Evolutionary conservation across 2,888 invertebrate species (phyloP).

Genomic region (Tuta absoluta): DNA sequence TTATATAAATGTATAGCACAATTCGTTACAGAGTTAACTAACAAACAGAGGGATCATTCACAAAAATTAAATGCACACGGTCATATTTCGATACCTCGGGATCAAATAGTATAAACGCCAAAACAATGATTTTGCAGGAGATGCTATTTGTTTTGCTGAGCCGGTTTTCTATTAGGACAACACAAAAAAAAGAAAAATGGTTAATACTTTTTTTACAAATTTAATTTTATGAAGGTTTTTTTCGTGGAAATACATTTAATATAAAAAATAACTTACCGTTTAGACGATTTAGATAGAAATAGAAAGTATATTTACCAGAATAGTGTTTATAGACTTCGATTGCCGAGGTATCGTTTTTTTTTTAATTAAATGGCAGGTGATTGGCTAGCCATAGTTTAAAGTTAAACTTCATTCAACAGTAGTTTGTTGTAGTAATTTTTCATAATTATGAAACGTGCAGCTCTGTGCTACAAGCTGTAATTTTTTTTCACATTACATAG

Average conservation of each 20-base stretch:
- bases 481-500: slow-evolving; percentile 22
- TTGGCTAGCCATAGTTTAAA: neutral
- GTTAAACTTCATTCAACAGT: neutral
- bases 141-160: no score
- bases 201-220: no score
- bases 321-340: neutral
- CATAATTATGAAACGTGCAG: slow-evolving; percentile 23
- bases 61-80: slow-evolving; percentile 28
- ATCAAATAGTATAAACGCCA: no score
- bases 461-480: slow-evolving; percentile 48
- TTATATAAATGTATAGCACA: slow-evolving; percentile 43
- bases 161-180: no score
- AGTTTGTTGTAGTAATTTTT: neutral
- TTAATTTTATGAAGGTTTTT: no score
- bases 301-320: neutral
- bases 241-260: no score
- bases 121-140: no score
- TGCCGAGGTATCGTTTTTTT: neutral
- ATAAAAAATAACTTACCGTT: no score
- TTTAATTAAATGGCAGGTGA: neutral
- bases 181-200: no score
- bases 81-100: slow-evolving; percentile 25
- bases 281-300: no score
- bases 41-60: slow-evolving; percentile 41
- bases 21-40: slow-evolving; percentile 50